phyloP scores from a whole-genome alignment of 2,113 vertebrate genomes.

The Ochotona princeps region DNA sequence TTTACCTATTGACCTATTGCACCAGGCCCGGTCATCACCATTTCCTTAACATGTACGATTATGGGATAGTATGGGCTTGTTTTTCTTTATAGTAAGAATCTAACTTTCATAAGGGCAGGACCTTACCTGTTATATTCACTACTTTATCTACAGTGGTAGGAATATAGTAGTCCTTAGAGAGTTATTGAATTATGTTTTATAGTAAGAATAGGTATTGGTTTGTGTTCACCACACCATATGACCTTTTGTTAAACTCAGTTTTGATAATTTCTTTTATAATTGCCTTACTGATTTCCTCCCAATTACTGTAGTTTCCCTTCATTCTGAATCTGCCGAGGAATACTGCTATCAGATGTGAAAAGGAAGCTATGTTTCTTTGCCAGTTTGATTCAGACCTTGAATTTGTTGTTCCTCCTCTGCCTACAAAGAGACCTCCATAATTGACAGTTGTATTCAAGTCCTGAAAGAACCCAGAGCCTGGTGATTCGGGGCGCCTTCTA shows the following conservation, averaged over 20 bases:
- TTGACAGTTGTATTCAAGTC: constrained; percentile 54
- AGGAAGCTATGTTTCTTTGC: constrained; percentile 22
- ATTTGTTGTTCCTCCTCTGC: constrained; percentile 66
- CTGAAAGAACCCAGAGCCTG: constrained; percentile 53
- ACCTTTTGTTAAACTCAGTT: constrained; percentile 1
- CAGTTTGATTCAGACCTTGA: constrained; percentile 52
- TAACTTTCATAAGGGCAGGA: neutral
- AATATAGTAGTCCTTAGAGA: neutral
- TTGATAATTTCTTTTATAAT: neutral
- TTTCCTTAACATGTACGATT: neutral
- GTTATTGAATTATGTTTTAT: constrained; percentile 22
- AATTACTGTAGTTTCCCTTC: neutral
- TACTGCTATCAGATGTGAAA: constrained; percentile 8
- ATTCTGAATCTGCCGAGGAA: neutral
- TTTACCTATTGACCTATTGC: too few relatives aligned
- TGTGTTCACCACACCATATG: neutral
- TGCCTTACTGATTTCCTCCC: constrained; percentile 4
- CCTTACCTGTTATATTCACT: neutral
- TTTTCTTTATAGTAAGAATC: neutral
- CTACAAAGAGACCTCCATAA: constrained; percentile 54
- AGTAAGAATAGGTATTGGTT: neutral
- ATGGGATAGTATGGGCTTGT: neutral
- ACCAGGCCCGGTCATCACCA: neutral
- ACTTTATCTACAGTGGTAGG: neutral
- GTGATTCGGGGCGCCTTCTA: constrained; percentile 53